Evolutionary conservation across 1,140 invertebrate species (phyloP).

Genomic region (Heliconius himera): DNA sequence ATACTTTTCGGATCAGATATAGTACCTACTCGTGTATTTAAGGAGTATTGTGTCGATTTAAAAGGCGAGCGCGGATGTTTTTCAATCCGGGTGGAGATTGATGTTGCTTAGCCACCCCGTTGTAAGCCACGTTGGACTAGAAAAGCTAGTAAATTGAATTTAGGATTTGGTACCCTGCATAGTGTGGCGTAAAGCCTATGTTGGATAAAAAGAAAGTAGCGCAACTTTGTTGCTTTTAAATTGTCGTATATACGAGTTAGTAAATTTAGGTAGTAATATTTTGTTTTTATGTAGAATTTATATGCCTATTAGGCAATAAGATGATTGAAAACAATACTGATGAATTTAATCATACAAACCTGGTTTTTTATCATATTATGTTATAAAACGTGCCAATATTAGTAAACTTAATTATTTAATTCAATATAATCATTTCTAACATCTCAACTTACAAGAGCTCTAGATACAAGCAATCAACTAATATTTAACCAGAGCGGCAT

Average conservation of each 20-base stretch:
- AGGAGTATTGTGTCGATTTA: conserved; percentile 7
- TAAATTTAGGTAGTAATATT: no score
- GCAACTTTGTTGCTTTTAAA: neutral
- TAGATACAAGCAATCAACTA: neutral
- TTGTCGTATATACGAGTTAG: neutral
- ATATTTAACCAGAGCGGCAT: neutral
- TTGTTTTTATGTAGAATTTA: no score
- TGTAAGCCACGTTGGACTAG: neutral
- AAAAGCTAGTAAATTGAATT: conserved; percentile 9
- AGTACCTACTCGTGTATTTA: neutral
- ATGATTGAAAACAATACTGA: no score
- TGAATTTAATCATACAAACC: no score
- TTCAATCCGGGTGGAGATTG: neutral
- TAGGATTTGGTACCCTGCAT: neutral
- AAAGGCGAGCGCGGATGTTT: conserved; percentile 6
- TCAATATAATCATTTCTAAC: neutral
- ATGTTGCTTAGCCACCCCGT: neutral
- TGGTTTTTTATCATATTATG: no score
- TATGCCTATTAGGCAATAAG: no score
- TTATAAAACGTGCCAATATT: neutral
- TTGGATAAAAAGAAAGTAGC: neutral
- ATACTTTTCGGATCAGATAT: neutral
- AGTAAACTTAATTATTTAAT: neutral
- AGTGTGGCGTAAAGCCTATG: neutral
- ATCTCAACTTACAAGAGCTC: neutral